These are phyloP conservation scores for Anorthoa munda DNA, from an alignment of 2,888 invertebrate genomes.

Conservation along the genomic window DNA sequence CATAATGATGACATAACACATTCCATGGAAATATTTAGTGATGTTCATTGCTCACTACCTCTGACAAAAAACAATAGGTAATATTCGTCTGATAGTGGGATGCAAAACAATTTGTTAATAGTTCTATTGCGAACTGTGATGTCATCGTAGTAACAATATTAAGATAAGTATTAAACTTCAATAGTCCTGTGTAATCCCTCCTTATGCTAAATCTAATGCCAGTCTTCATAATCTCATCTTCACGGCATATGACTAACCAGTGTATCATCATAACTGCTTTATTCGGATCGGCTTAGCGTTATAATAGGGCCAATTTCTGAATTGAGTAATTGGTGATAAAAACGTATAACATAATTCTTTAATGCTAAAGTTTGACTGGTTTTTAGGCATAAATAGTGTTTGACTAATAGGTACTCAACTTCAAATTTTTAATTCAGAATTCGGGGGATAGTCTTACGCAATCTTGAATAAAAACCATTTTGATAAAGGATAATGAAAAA, in stretches of 20 bases:
- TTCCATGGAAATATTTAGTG: conserved; percentile 4
- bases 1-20: conserved; percentile 17
- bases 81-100: conserved; percentile 19
- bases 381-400: too few relatives aligned
- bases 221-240: background rate
- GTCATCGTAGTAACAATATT: conserved; percentile 16
- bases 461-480: background rate
- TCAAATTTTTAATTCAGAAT: too few relatives aligned
- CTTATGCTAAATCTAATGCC: background rate
- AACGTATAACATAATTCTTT: too few relatives aligned
- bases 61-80: conserved; percentile 25
- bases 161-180: background rate
- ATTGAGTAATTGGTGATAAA: too few relatives aligned
- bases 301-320: too few relatives aligned
- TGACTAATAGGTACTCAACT: too few relatives aligned
- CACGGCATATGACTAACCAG: too few relatives aligned
- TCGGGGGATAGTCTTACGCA: too few relatives aligned
- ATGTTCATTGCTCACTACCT: conserved; percentile 12
- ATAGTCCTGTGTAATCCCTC: conserved; percentile 12
- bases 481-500: too few relatives aligned
- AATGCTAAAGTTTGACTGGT: too few relatives aligned
- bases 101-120: conserved; percentile 6
- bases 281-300: too few relatives aligned
- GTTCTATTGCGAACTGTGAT: conserved; percentile 15
- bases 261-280: too few relatives aligned